Conservation (phyloP, 2,888 invertebrate genomes). For the Drosophila emarginata region DNA sequence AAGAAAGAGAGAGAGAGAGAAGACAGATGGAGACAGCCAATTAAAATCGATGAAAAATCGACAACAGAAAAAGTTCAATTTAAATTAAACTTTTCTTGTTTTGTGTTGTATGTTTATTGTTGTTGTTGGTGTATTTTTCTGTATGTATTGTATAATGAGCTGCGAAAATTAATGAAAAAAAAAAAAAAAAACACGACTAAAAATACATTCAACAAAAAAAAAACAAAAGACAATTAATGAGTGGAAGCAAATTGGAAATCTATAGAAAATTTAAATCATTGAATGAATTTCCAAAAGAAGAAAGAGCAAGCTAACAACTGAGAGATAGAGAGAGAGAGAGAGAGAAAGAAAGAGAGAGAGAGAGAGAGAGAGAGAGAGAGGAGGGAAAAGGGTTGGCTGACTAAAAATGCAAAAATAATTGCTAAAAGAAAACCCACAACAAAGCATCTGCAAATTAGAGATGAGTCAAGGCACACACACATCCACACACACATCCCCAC, state of each 20-base stretch:
- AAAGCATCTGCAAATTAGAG: conserved; percentile 52
- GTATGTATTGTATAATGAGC: conserved; percentile 49
- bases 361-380: not conserved
- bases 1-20: not conserved
- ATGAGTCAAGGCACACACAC: conserved; percentile 19
- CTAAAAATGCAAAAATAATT: conserved; percentile 61
- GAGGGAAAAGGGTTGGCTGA: not conserved
- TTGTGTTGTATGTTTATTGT: conserved; percentile 21
- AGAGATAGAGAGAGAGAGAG: not conserved
- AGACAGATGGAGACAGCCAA: conserved; percentile 24
- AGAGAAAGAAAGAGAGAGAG: not conserved
- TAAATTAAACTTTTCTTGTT: conserved; percentile 1
- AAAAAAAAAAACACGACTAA: conserved; percentile 40
- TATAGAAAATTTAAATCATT: conserved; percentile 17
- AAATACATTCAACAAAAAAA: conserved; percentile 31
- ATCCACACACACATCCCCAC: not conserved
- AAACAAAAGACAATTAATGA: conserved; percentile 46
- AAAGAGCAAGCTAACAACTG: not conserved
- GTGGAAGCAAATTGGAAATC: conserved; percentile 33
- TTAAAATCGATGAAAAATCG: conserved; percentile 49
- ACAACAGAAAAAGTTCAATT: conserved; percentile 20
- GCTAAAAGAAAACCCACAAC: conserved; percentile 53
- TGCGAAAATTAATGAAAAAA: conserved; percentile 54
- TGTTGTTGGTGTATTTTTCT: not conserved
- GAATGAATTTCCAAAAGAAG: not conserved